Evolutionary conservation across 2,797 vertebrate species (phyloP), one percentile per base, ranked within the genome.

Genomic region (Siniperca obscura): DNA sequence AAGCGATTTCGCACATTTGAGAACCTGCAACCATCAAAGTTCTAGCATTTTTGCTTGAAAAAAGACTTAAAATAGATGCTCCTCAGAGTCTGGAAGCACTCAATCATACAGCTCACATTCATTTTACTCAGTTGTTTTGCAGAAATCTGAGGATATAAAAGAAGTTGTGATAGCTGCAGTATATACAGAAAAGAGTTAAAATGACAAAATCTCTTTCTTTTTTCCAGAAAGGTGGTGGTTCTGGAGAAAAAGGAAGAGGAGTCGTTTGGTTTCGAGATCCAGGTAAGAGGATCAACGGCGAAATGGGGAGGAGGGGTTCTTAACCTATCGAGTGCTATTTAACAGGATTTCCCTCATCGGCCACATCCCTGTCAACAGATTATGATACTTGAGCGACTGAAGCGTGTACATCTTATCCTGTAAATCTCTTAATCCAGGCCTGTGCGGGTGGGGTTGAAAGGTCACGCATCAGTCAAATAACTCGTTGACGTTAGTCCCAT

Each of bases 241-340:
- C 89, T 99, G 92, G 96, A 98, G 93, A 99, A 99, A 83, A 94
- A 93, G 7, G 97, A 97, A 0, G 96, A 96, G 34, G 97, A 98
- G 86, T 92, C 97, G 0, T 99, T 98, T 3, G 98, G 98, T 50
- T 99, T 99, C 78, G 98, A 99, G 94, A 98, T 99, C 90, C 98
- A 99, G 97, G 98, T 99, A 92, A 95, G 96, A 84, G 44, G 76
- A 86, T 87, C 70, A 76, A 8, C 21, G 2, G 16, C 0, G 5
- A n/a, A 59, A 2, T 30, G 12, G 0, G 0, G 17, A 3, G 22
- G 0, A 30, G 2, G 22, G 55, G 6, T 3, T 84, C 6, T 76
- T 60, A 30, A 60, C 55, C 14, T 64, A 60, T 62, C 1, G 0
- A 64, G 72, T 42, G 62, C 27, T 44, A 19, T 88, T 89, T 81